phyloP scores from a whole-genome alignment of 37 sponge, comb jelly and placozoan species.

The Lycopodina hypogea region DNA sequence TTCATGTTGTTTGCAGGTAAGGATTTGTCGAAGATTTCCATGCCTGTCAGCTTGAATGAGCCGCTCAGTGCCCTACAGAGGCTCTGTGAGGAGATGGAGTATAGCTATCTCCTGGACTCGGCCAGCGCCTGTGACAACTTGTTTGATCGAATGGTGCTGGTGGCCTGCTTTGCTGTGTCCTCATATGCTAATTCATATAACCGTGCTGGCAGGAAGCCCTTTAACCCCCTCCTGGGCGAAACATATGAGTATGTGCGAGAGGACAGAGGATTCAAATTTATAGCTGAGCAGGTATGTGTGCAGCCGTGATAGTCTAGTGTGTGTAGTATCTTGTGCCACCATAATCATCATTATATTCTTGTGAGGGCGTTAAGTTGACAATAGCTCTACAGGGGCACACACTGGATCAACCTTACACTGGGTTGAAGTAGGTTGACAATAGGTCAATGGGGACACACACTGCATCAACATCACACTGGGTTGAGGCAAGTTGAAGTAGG shows the following conservation, averaged over 20 bases:
- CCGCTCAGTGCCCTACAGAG: conserved; percentile 85
- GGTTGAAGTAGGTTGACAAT: too few species aligned
- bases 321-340: background rate
- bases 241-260: conserved; percentile 62
- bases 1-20: conserved; percentile 61
- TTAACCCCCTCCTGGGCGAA: conserved; percentile 81
- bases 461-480: too few species aligned
- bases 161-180: conserved; percentile 75
- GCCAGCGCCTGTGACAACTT: conserved; percentile 48
- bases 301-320: background rate
- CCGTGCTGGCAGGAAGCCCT: conserved; percentile 66
- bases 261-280: conserved; percentile 76
- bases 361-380: too few species aligned
- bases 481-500: too few species aligned
- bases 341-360: background rate
- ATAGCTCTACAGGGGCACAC: too few species aligned
- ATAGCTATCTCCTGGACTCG: conserved; percentile 63
- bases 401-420: too few species aligned
- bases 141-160: conserved; percentile 69
- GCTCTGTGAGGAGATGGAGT: conserved; percentile 82
- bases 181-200: conserved; percentile 40
- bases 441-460: too few species aligned
- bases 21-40: conserved; percentile 79
- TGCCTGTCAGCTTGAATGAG: conserved; percentile 86
- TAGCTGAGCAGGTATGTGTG: conserved; percentile 77